Evolutionary conservation across 2,888 invertebrate genomes (phyloP).

Genomic region (Branchellion lobata): DNA sequence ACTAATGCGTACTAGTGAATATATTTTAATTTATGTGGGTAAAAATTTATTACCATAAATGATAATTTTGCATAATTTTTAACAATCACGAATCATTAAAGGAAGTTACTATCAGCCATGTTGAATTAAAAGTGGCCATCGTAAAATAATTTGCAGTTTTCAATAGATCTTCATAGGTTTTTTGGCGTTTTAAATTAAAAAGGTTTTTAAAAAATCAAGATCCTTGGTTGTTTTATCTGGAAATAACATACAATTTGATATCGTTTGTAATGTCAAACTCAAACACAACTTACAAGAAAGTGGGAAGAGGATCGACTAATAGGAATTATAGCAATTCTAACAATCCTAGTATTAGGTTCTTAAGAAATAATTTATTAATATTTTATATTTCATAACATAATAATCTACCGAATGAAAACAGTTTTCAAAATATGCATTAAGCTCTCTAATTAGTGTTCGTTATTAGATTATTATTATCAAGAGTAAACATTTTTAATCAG

Average conservation of each 20-base stretch:
- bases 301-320: background rate
- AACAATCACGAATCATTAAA: background rate
- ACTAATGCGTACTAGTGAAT: too few species aligned
- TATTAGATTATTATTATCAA: too few species aligned
- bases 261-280: conserved; percentile 18
- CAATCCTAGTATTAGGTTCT: background rate
- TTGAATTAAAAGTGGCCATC: conserved; percentile 22
- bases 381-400: too few species aligned
- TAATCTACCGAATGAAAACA: too few species aligned
- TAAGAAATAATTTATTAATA: too few species aligned
- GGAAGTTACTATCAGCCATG: conserved; percentile 12
- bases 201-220: background rate
- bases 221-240: background rate
- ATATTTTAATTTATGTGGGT: too few species aligned
- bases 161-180: background rate
- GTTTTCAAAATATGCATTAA: too few species aligned
- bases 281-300: background rate
- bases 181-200: background rate
- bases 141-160: background rate
- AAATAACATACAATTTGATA: background rate
- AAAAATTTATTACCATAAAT: background rate
- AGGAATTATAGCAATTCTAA: conserved; percentile 5
- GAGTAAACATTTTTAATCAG: too few species aligned
- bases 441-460: too few species aligned
- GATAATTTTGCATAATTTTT: background rate